Percentiles rank a stretch among this genome's conserved stretches.
Evolutionary conservation across 2,888 invertebrate genomes (phyloP).

Genomic region (Mesorhabditis sp.): DNA sequence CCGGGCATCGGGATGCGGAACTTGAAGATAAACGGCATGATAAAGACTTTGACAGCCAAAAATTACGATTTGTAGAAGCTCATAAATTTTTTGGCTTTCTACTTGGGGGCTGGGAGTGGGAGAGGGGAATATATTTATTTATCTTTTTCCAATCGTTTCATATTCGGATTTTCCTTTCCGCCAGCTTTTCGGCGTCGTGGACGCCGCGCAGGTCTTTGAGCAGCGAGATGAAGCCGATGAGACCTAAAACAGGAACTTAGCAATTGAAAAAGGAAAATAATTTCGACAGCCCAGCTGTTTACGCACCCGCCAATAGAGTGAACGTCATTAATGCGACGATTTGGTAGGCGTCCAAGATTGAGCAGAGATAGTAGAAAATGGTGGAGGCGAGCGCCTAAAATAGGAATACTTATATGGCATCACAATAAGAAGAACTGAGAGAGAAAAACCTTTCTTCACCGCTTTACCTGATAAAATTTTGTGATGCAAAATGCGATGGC

Average conservation of each 20-base stretch:
- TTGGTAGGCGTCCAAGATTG: background rate
- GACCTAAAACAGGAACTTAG: background rate
- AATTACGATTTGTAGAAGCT: too few relatives aligned
- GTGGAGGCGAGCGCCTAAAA: background rate
- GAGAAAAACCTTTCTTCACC: too few relatives aligned
- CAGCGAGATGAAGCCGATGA: background rate
- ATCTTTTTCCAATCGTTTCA: too few relatives aligned
- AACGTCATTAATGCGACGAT: background rate
- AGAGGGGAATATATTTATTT: too few relatives aligned
- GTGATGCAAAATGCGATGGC: constrained; percentile 36
- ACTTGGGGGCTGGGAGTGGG: too few relatives aligned
- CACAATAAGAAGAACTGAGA: background rate
- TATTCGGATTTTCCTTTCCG: too few relatives aligned
- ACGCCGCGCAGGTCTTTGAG: background rate
- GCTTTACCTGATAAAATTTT: constrained; percentile 34
- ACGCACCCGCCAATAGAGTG: constrained; percentile 10
- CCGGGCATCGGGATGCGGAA: too few relatives aligned
- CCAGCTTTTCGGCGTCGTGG: background rate
- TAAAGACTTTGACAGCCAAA: too few relatives aligned
- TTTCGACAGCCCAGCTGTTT: background rate
- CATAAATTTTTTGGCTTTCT: too few relatives aligned
- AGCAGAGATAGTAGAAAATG: constrained; percentile 1
- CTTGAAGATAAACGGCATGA: too few relatives aligned
- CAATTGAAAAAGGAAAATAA: background rate
- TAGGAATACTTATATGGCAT: background rate